Conservation (phyloP, 2,888 invertebrate genomes). For the Odiellus spinosus region DNA sequence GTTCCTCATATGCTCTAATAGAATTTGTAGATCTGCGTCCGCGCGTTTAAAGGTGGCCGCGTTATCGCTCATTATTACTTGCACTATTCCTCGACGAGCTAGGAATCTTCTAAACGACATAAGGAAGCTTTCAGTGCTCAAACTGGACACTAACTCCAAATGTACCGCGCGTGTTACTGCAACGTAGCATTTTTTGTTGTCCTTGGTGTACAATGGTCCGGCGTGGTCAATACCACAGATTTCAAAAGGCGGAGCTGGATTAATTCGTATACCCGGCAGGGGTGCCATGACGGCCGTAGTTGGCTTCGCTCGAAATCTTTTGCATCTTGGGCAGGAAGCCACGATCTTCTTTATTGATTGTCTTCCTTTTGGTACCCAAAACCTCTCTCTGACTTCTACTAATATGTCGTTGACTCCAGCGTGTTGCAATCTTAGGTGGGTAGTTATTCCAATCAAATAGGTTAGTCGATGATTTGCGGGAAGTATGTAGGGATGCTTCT, state of each 20-base stretch:
- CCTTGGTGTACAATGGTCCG: slow-evolving; percentile 26
- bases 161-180: slow-evolving; percentile 28
- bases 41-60: slow-evolving; percentile 29
- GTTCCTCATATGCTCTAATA: slow-evolving; percentile 19
- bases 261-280: too few relatives aligned
- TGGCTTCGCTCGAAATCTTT: too few relatives aligned
- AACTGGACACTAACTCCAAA: slow-evolving; percentile 25
- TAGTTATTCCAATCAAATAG: too few relatives aligned
- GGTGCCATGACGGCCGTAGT: too few relatives aligned
- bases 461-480: too few relatives aligned
- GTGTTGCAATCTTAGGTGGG: too few relatives aligned
- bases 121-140: slow-evolving; percentile 24
- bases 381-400: too few relatives aligned
- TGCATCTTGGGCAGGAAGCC: too few relatives aligned
- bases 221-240: slow-evolving; percentile 27
- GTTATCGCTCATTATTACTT: slow-evolving; percentile 27
- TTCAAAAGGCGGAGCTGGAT: slow-evolving; percentile 12
- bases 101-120: slow-evolving; percentile 25
- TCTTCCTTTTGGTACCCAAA: too few relatives aligned
- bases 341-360: too few relatives aligned
- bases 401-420: too few relatives aligned
- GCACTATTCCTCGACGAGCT: slow-evolving; percentile 24
- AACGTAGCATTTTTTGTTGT: slow-evolving; percentile 24
- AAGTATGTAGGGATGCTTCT: too few relatives aligned
- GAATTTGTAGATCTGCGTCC: slow-evolving; percentile 18